Conservation (phyloP, 1,140 invertebrate species). For the Copidosoma floridanum region DNA sequence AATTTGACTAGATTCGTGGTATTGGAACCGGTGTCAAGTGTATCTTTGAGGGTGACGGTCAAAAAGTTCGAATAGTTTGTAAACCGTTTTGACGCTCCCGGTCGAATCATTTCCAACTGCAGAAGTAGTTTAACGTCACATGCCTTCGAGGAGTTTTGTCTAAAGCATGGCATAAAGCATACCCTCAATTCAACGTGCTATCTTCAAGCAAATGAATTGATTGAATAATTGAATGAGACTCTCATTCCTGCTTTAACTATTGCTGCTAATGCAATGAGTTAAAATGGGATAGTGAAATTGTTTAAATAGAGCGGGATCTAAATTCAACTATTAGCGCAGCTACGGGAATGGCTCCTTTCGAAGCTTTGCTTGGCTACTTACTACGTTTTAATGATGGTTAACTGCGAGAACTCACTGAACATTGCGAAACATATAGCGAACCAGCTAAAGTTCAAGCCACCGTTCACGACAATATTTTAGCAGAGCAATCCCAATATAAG, state of each 20-base stretch:
- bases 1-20: conserved; percentile 40
- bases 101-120: conserved; percentile 8
- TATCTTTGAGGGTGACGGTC: conserved; percentile 2
- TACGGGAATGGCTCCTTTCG: conserved; percentile 17
- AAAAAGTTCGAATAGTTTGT: conserved; percentile 10
- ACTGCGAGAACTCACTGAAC: background rate
- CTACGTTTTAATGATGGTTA: conserved; percentile 12
- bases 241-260: too few relatives aligned
- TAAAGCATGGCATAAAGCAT: conserved; percentile 31
- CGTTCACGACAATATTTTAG: background rate
- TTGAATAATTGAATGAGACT: conserved; percentile 25
- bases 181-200: conserved; percentile 33
- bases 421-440: conserved; percentile 4
- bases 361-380: conserved; percentile 20
- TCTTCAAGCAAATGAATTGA: conserved; percentile 34
- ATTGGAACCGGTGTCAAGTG: conserved; percentile 17
- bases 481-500: background rate
- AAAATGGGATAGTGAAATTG: conserved; percentile 14
- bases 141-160: conserved; percentile 28
- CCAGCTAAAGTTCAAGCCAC: conserved; percentile 1
- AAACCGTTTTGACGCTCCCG: conserved; percentile 13
- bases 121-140: conserved; percentile 6
- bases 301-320: conserved; percentile 19
- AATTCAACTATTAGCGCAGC: conserved; percentile 24
- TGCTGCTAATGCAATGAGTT: background rate